Evolutionary conservation across 1,140 invertebrate species (phyloP), one percentile per base, ranked within the genome.

Genomic region (Drosophila yakuba): DNA sequence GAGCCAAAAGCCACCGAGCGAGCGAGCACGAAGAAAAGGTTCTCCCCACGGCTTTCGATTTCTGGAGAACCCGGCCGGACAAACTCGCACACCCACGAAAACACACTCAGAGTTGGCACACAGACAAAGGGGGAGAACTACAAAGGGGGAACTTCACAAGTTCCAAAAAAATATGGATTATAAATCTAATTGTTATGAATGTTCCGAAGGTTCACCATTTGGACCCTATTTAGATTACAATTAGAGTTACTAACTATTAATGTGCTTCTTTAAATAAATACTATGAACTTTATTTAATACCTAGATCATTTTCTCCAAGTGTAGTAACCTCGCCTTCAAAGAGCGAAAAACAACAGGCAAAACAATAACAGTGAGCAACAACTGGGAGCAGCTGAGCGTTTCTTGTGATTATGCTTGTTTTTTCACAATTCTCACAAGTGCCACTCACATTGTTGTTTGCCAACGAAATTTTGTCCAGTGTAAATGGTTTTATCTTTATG

Each of bases 401-500:
- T 88, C 74, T 71, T 63, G 43, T 50, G 56, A 52, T 61, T 73
- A 20, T 39, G 12, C 41, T 23, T 74, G 12, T 25, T 60, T 47
- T 54, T 47, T 66, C 36, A 14, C 45, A 66, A 23, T 45, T 74
- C 57, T 62, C 59, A 56, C 23, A 62, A 60, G 17, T 41, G 66
- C 36, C 52, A 23, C 47, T 61, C 25, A 32, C 62, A 36, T 66
- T 66, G 44, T 56, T 73, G 45, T 73, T 73, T 61, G 45, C 15
- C n/a, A n/a, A n/a, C n/a, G n/a, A n/a, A n/a, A n/a, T 58, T 50
- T 55, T 59, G 59, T 61, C 52, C 45, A 44, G 69, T 54, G 60
- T 67, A 78, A 67, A 88, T 81, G 60, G 84, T 86, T 86, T 89
- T 86, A 89, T 86, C 79, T 86, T 86, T 89, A 86, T 86, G 41